Base-by-base conservation (phyloP, 2,888 invertebrate genomes). In the Pediacus dermestoides region DNA sequence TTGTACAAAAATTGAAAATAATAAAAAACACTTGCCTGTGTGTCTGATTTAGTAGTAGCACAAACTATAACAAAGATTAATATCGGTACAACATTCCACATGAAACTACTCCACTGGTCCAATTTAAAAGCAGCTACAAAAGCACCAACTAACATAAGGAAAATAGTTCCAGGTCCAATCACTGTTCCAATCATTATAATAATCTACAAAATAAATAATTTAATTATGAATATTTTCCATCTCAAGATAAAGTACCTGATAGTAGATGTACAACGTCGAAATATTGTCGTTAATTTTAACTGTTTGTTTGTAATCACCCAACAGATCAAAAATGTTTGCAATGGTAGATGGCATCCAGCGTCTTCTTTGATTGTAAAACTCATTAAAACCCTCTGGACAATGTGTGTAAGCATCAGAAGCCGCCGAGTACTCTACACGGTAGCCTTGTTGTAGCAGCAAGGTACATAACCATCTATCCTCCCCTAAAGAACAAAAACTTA, bases 391-490 rank as follows among this genome's bases (percentile, higher is more conserved):
- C 71, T 95, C 94, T 0, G 95, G 95, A 15, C 92, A 89, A 64
- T 93, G 93, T 1, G 95, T 96, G 69, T 87, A 88, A 1, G 95
- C 89, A 63, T 95, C 95, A 0, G 92, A 89, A 1, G 95, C 95
- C 0, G 95, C 95, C 1, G 90, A 91, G 68, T 95, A 95, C 63
- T 95, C 94, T 1, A 96, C 85, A 12, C 90, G 78, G 61, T 90
- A 92, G 1, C 94, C 94, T 52, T 90, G 79, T 66, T 95, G 95
- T 1, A 95, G 74, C 0, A 96, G 73, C 34, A 95, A 70, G 0
- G 95, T 95, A 65, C 95, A 95, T 4, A 95, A 71, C 95, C 95
- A 95, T 47, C 95, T 80, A 70, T 96, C 95, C 67, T 96, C 95
- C n/a, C 93, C 82, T 81, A 48, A 8, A 50, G 40, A 30, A 33